Percentiles rank a stretch among this genome's conserved stretches.
These are phyloP conservation scores for Drosophila nebulosa DNA, from an alignment of 1,140 invertebrate species.

Conservation along the genomic window DNA sequence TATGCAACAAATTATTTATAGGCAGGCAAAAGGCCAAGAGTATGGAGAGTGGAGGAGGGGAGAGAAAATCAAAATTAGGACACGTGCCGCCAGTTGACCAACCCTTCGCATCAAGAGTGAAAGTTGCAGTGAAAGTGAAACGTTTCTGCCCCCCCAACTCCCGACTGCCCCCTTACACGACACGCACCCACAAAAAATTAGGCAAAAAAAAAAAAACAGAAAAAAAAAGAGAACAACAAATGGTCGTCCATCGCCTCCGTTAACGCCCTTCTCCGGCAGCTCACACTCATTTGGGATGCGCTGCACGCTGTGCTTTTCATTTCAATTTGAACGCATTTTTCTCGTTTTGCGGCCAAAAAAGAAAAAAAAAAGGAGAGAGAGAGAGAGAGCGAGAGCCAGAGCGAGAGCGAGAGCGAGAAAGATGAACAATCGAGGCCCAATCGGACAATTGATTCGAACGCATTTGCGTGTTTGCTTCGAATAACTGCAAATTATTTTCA, in stretches of 20 bases:
- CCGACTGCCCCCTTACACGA: constrained; percentile 42
- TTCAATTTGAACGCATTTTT: constrained; percentile 73
- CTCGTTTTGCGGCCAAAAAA: constrained; percentile 17
- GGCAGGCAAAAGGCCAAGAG: constrained; percentile 31
- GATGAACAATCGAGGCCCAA: constrained; percentile 67
- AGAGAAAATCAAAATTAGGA: constrained; percentile 75
- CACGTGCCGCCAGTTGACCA: constrained; percentile 77
- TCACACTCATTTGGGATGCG: constrained; percentile 70
- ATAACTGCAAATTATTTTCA: constrained; percentile 74
- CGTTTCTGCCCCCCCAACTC: constrained; percentile 10
- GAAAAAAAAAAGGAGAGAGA: too few species aligned
- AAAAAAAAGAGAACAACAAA: neutral
- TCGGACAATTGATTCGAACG: constrained; percentile 80
- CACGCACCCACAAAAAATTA: constrained; percentile 47
- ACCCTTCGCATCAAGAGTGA: constrained; percentile 38
- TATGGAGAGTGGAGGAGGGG: too few species aligned
- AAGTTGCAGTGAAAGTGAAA: constrained; percentile 65
- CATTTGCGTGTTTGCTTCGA: constrained; percentile 77
- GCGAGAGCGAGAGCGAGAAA: neutral
- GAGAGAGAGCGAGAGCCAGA: too few species aligned
- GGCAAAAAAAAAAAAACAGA: neutral
- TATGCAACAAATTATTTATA: constrained; percentile 78
- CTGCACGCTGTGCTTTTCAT: constrained; percentile 73
- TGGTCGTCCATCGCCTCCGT: neutral
- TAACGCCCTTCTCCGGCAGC: neutral